Base-by-base conservation (phyloP, 1,140 invertebrate genomes). In the Hormaphis cornu region DNA sequence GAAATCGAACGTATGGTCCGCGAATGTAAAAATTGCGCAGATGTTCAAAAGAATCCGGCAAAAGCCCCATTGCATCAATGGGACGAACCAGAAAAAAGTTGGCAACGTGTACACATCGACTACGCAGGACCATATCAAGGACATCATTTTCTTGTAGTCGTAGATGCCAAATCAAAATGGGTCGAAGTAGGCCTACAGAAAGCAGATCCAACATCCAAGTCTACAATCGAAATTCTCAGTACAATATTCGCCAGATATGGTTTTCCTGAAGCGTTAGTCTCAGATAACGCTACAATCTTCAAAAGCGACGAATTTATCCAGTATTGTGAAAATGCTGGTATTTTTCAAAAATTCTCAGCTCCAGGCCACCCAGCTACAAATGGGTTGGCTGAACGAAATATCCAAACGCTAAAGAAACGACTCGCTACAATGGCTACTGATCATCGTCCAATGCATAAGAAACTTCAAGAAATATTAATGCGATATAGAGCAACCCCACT, bases 131-230 rank as follows among this genome's bases (percentile, higher is more conserved):
- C 74, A 22, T 75, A 76, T 53, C 48, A 71, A 22, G 70, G 70
- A 44, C 70, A 74, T 54, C 74, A 74, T 61, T 82, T 79, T 70
- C 69, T 82, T 12, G 73, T 82, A 12, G 58, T 80, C 2, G 74
- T 79, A 0, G 81, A 82, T 74, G 74, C 74, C 52, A 75, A 76
- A 40, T 75, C n/a, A n/a, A n/a, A n/a, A n/a, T n/a, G n/a, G n/a
- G n/a, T n/a, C n/a, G n/a, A n/a, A n/a, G n/a, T n/a, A n/a, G n/a
- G n/a, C n/a, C n/a, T n/a, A n/a, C n/a, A n/a, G n/a, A n/a, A n/a
- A n/a, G n/a, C n/a, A n/a, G n/a, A n/a, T n/a, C n/a, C n/a, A n/a
- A n/a, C n/a, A n/a, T n/a, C n/a, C n/a, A n/a, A n/a, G n/a, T n/a
- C n/a, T n/a, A n/a, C n/a, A n/a, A n/a, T n/a, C n/a, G n/a, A n/a